phyloP scores from a whole-genome alignment of 1,140 invertebrate species.

The Cyclina sinensis region DNA sequence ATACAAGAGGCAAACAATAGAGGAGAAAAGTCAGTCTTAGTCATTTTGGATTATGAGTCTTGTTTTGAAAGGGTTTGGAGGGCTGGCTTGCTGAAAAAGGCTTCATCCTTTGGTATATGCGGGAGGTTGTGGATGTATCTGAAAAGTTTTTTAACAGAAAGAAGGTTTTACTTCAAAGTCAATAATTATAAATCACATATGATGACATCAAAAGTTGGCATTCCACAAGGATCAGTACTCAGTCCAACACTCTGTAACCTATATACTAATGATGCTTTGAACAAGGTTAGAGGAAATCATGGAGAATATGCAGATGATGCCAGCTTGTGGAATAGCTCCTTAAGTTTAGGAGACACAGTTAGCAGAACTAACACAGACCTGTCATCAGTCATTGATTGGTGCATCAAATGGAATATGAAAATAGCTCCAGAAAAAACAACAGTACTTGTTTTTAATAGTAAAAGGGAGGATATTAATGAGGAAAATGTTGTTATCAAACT shows the following conservation, averaged over 20 bases:
- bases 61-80: constrained; percentile 31
- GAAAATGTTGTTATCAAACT: too few species aligned
- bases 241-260: constrained; percentile 30
- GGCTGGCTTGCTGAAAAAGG: background rate
- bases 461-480: too few species aligned
- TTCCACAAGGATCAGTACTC: constrained; percentile 29
- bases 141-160: background rate
- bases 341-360: background rate
- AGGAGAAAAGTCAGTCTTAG: background rate
- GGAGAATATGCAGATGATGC: constrained; percentile 14
- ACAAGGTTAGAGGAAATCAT: background rate
- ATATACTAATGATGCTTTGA: constrained; percentile 15
- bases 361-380: background rate
- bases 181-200: background rate
- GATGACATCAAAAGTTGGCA: constrained; percentile 34
- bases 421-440: constrained; percentile 31
- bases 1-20: background rate
- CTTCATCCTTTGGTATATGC: background rate
- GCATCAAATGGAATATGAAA: constrained; percentile 7
- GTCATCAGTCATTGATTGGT: background rate
- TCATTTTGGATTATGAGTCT: constrained; percentile 14
- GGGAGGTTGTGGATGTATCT: constrained; percentile 1
- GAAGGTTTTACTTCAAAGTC: background rate
- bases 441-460: too few species aligned
- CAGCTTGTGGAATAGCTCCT: background rate